Conservation (phyloP, 1,140 invertebrate genomes). For the Cyclina sinensis region DNA sequence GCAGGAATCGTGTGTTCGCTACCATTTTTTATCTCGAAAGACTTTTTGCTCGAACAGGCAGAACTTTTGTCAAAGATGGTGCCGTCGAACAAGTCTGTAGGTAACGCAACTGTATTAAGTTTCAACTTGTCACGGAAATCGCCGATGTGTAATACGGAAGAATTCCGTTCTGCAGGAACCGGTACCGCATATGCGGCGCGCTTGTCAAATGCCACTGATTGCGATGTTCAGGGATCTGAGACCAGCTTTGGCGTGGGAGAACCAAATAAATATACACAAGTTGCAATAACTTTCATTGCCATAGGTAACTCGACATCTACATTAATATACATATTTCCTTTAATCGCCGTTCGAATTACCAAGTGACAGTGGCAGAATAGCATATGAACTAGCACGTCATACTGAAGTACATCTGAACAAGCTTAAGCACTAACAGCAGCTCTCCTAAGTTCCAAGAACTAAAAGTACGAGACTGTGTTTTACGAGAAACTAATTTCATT, state of each 20-base stretch:
- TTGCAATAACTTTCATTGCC: slow-evolving; percentile 71
- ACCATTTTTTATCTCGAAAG: slow-evolving; percentile 64
- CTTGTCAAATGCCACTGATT: slow-evolving; percentile 13
- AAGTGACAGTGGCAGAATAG: no score
- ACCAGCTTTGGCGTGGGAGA: slow-evolving; percentile 66
- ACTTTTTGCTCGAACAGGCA: slow-evolving; percentile 38
- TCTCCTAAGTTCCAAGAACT: no score
- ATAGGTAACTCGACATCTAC: slow-evolving; percentile 56
- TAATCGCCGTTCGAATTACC: no score
- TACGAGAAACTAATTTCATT: no score
- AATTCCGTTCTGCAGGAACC: background rate
- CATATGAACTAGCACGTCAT: no score
- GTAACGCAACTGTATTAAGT: background rate
- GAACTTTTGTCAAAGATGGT: background rate
- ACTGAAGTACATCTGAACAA: no score
- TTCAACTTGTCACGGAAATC: background rate
- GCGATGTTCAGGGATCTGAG: slow-evolving; percentile 43
- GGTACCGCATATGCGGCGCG: slow-evolving; percentile 15
- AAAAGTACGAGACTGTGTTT: no score
- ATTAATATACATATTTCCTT: no score
- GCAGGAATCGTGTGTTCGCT: slow-evolving; percentile 66
- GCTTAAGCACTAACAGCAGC: no score
- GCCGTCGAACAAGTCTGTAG: background rate
- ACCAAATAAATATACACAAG: slow-evolving; percentile 63
- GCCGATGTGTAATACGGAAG: slow-evolving; percentile 43